Evolutionary conservation across 1,140 invertebrate genomes (phyloP).

Genomic region (Schmidtea mediterranea): DNA sequence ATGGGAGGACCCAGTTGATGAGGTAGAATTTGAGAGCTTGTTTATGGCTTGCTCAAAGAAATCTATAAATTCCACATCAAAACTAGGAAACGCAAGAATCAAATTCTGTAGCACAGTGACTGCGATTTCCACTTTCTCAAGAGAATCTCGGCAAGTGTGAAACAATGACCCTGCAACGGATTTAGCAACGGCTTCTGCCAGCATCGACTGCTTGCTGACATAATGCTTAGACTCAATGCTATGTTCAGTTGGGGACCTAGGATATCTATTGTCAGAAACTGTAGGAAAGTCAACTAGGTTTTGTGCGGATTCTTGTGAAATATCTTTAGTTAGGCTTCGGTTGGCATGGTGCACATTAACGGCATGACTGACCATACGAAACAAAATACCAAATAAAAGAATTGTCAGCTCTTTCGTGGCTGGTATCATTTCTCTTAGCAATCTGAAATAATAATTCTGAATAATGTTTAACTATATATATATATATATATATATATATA

Average conservation of each 20-base stretch:
- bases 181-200: conserved; percentile 63
- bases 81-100: too few relatives aligned
- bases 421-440: conserved; percentile 54
- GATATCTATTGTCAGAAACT: too few relatives aligned
- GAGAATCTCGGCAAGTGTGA: conserved; percentile 33
- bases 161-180: conserved; percentile 93
- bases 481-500: neutral
- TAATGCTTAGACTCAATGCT: conserved; percentile 39
- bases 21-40: too few relatives aligned
- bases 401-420: conserved; percentile 72
- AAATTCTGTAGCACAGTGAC: neutral
- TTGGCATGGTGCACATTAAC: conserved; percentile 14
- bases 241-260: conserved; percentile 34
- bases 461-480: too few relatives aligned
- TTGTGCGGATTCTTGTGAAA: too few relatives aligned
- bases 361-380: conserved; percentile 69
- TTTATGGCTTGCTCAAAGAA: too few relatives aligned
- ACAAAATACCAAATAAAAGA: conserved; percentile 68
- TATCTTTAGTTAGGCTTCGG: too few relatives aligned
- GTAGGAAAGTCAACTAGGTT: too few relatives aligned
- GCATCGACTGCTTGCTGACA: conserved; percentile 38
- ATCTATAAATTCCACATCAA: too few relatives aligned
- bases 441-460: conserved; percentile 32
- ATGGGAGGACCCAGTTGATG: too few relatives aligned
- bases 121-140: conserved; percentile 13